Evolutionary conservation across 2,113 vertebrate genomes (phyloP), one percentile per base, ranked within the genome.

Genomic region (Petromus typicus): DNA sequence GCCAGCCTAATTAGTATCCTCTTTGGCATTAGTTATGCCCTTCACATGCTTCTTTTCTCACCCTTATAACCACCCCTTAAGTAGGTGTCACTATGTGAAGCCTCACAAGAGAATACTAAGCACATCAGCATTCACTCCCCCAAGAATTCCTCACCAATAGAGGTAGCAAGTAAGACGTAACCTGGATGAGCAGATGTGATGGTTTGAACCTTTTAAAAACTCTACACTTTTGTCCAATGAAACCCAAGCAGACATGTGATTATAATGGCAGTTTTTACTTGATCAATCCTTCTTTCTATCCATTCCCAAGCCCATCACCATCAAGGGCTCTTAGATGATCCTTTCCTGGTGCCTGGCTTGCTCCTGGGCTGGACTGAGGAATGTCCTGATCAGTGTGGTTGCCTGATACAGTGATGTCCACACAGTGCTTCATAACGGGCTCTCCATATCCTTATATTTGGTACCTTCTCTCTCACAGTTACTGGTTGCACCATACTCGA

Each of bases 401-500:
- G 18, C 34, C 54, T 71, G 3, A 34, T 20, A 18, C 3, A 32
- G 10, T 30, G 67, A 4, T 7, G 2, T 34, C 23, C 14, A 30
- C 18, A 32, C 22, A 18, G 34, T 16, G 57, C 76, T 91, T n/a
- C 18, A 63, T 61, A 71, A 25, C 18, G 22, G 56, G 14, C 9
- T 59, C 67, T 32, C 3, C 9, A 0, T 25, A 14, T 61, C 18
- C 59, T 43, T 6, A 8, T 9, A 0, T 4, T n/a, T 45, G 30
- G 45, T 22, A 27, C 37, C 37, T 75, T 75, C 75, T 25, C 51
- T 25, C 25, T 76, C 10, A 23, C 2, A 25, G 0, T 0, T 20
- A 2, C 32, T 14, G 25, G 9, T 16, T 34, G 1, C 2, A 51
- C 51, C 3, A 11, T 0, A 12, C 56, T 57, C 43, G 25, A 34